Conservation (phyloP, 2,888 invertebrate genomes). For the Copidosoma aretas region DNA sequence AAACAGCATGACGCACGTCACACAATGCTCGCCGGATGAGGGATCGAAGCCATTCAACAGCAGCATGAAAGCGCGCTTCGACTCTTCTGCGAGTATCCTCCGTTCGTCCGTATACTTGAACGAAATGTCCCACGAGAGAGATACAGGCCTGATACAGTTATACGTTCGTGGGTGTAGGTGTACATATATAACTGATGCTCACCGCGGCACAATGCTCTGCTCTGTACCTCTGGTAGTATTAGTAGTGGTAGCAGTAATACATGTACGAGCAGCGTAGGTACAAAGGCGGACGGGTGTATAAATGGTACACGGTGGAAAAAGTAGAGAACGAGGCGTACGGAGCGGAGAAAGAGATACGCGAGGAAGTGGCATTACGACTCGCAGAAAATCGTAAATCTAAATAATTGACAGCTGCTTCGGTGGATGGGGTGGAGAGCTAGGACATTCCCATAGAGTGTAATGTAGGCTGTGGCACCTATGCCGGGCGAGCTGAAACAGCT, state of each 20-base stretch:
- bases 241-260: not conserved
- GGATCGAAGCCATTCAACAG: too few species aligned
- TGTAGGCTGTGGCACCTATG: too few species aligned
- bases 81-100: too few species aligned
- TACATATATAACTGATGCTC: too few species aligned
- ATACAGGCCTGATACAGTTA: constrained; percentile 40
- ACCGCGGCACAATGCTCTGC: constrained; percentile 30
- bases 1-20: too few species aligned
- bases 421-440: constrained; percentile 23
- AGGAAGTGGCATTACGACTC: constrained; percentile 23
- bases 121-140: not conserved
- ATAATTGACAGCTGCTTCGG: constrained; percentile 57
- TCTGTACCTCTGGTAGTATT: constrained; percentile 3
- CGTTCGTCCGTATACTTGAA: not conserved
- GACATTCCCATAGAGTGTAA: constrained; percentile 21
- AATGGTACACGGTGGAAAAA: not conserved
- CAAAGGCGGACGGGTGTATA: constrained; percentile 5
- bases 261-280: not conserved
- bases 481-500: too few species aligned
- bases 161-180: constrained; percentile 43
- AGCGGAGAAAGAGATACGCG: constrained; percentile 9
- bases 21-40: too few species aligned
- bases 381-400: constrained; percentile 54
- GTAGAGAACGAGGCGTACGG: constrained; percentile 4
- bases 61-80: too few species aligned